Evolutionary conservation across 1,140 invertebrate species (phyloP), one percentile per base, ranked within the genome.

Genomic region (Steinernema feltiae): DNA sequence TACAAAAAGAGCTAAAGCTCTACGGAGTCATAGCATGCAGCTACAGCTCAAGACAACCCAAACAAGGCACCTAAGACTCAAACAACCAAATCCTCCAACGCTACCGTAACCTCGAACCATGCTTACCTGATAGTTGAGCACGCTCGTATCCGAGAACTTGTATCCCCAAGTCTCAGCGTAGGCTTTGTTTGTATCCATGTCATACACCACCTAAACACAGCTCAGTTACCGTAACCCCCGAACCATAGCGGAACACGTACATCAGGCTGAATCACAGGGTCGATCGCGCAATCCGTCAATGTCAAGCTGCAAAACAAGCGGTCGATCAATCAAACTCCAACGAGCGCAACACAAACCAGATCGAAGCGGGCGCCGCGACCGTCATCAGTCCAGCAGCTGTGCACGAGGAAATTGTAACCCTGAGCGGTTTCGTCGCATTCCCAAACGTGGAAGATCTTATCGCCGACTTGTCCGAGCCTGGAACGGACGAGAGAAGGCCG

Each of bases 371-470:
- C 21, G 3, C 84, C 84, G 32, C 79, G 70, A 30, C 83, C 83
- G 76, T 84, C 84, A 73, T 85, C 81, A 7, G 85, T 84, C 30
- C 71, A 70, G 73, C 83, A 84, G n/a, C 82, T 84, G 70, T 84
- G 83, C 48, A 84, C 84, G 18, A 84, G 70, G 69, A 84, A 85
- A 18, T 63, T 63, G 53, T 63, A 63, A 3, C 78, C 79, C 30
- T 85, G 78, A 3, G 78, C 70, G 15, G 82, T 48, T 75, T 84
- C 84, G 46, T 85, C 82, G 70, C 84, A 85, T 48, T 82, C 69
- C 82, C 84, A 84, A 48, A 85, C 82, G 71, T 84, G 83, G 76
- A 77, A 85, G 53, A 84, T 86, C 70, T 84, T 82, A 46, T 85
- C 84, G 53, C 82, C 82, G 70, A 84, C 82, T 48, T 85, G 74